phyloP scores from a whole-genome alignment of 2,797 vertebrate species.

The Helarctos malayanus region DNA sequence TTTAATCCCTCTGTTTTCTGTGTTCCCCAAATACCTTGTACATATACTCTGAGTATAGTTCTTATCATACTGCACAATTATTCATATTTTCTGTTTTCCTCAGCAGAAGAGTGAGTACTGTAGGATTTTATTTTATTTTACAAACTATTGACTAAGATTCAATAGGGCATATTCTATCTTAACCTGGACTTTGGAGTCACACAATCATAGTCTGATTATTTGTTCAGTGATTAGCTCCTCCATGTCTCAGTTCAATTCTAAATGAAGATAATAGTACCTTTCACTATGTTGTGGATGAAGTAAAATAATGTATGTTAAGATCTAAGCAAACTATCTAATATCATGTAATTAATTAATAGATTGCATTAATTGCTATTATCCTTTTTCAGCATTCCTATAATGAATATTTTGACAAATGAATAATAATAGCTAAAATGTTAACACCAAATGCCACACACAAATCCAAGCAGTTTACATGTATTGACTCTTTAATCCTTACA shows the following conservation, averaged over 20 bases:
- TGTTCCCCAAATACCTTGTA: background rate
- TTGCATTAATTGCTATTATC: background rate
- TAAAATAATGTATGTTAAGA: slow-evolving; percentile 29
- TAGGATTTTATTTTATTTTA: slow-evolving; percentile 21
- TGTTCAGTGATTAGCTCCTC: background rate
- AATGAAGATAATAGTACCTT: background rate
- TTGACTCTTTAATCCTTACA: background rate
- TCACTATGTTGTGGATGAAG: background rate
- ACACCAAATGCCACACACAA: background rate
- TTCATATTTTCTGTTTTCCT: slow-evolving; percentile 21
- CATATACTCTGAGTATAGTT: background rate
- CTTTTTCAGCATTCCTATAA: background rate
- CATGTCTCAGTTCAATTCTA: background rate
- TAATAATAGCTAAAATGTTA: slow-evolving; percentile 18
- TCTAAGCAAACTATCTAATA: background rate
- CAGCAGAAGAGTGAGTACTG: background rate
- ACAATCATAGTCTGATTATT: background rate
- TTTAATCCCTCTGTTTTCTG: background rate
- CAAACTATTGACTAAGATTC: background rate
- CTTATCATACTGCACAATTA: background rate
- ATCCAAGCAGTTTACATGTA: background rate
- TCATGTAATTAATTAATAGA: slow-evolving; percentile 25
- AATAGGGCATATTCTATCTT: background rate
- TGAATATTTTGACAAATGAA: background rate
- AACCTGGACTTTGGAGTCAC: background rate